Conservation (phyloP, 2,797 vertebrate species). For the Siniperca scherzeri region DNA sequence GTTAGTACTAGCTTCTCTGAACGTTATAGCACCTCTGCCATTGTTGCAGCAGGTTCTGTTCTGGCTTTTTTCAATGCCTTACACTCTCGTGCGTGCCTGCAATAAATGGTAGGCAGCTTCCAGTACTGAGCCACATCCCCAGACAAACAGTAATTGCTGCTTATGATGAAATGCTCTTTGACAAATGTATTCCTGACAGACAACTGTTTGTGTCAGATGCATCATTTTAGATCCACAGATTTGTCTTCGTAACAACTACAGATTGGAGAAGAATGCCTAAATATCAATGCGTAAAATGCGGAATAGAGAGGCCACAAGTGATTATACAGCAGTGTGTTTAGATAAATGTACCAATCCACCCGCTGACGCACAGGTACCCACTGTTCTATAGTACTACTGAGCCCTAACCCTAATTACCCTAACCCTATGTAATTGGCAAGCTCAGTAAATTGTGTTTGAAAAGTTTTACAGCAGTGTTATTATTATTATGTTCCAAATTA, state of each 20-base stretch:
- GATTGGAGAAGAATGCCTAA: slow-evolving; percentile 2
- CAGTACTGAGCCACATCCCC: slow-evolving; percentile 10
- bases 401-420: neutral
- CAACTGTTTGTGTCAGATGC: slow-evolving; percentile 3
- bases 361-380: neutral
- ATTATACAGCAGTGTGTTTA: neutral
- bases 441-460: neutral
- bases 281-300: slow-evolving; percentile 20
- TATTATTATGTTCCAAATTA: neutral
- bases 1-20: neutral
- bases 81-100: neutral
- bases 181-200: slow-evolving; percentile 18
- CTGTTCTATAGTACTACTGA: neutral
- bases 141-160: slow-evolving; percentile 6
- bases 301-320: neutral
- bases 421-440: neutral
- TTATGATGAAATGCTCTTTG: slow-evolving; percentile 26
- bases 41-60: neutral
- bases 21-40: neutral
- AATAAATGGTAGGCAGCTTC: neutral
- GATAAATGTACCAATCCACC: slow-evolving; percentile 1
- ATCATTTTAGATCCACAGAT: slow-evolving; percentile 10
- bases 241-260: slow-evolving; percentile 1
- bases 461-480: neutral
- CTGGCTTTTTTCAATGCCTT: neutral